Evolutionary conservation across 2,113 vertebrate species (phyloP).

Genomic region (Taxidea taxus): DNA sequence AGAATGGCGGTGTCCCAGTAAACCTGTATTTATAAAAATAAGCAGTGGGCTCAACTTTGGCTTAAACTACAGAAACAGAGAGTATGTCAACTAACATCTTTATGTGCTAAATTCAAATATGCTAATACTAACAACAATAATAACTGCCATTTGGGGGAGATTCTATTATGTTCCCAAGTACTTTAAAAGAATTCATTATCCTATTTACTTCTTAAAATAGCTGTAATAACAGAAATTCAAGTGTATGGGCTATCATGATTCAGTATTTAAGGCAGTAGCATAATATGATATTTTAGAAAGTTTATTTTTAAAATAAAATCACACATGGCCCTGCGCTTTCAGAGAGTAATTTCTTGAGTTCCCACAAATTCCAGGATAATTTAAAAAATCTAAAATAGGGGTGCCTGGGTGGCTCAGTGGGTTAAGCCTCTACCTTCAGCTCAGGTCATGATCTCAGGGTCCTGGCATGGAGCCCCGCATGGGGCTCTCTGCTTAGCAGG

Average conservation of each 20-base stretch:
- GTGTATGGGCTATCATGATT: neutral
- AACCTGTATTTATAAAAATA: neutral
- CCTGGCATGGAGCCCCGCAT: too few species aligned
- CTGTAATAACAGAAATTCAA: constrained; percentile 15
- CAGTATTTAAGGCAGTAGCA: neutral
- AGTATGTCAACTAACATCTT: neutral
- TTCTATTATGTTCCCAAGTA: neutral
- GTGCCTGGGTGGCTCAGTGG: too few species aligned
- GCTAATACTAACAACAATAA: neutral
- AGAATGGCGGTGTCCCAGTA: neutral
- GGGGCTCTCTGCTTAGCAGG: too few species aligned
- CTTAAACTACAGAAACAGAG: neutral
- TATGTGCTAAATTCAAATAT: neutral
- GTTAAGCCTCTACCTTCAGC: too few species aligned
- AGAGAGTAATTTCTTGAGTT: constrained; percentile 31
- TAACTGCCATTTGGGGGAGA: neutral
- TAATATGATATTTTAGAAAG: constrained; percentile 40
- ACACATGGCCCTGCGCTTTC: constrained; percentile 24
- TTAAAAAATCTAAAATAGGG: constrained; percentile 48
- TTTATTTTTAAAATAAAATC: constrained; percentile 40
- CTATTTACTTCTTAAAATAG: constrained; percentile 43
- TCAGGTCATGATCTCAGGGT: too few species aligned
- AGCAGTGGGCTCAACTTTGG: neutral
- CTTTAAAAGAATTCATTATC: constrained; percentile 44
- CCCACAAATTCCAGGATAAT: constrained; percentile 6